These are phyloP conservation scores for Sisor rabdophorus DNA, from an alignment of 2,113 vertebrate genomes.

Conservation along the genomic window DNA sequence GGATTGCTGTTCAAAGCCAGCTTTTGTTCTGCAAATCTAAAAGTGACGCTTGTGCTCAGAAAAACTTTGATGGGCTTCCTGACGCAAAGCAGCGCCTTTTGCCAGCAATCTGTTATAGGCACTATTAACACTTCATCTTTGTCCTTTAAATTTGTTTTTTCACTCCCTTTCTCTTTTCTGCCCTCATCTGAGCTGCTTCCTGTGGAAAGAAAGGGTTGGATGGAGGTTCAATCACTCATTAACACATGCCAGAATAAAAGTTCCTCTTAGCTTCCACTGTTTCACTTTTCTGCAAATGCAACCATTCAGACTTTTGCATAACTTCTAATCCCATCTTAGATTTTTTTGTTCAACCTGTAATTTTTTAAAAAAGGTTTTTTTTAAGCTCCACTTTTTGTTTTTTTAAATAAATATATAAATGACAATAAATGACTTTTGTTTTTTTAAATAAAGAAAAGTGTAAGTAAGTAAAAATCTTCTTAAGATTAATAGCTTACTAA, in stretches of 20 bases:
- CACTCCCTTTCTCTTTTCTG: constrained; percentile 38
- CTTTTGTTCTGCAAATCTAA: constrained; percentile 25
- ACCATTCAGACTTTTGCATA: neutral
- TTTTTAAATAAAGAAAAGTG: too few relatives aligned
- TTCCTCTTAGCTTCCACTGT: constrained; percentile 31
- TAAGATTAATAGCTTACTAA: too few relatives aligned
- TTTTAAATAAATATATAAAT: too few relatives aligned
- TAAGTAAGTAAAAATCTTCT: too few relatives aligned
- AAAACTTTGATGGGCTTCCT: constrained; percentile 48
- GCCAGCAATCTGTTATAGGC: constrained; percentile 50
- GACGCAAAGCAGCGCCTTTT: constrained; percentile 51
- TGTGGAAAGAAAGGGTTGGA: constrained; percentile 53
- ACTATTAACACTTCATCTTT: constrained; percentile 61
- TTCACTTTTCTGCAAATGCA: constrained; percentile 15
- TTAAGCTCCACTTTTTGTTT: too few relatives aligned
- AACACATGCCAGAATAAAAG: constrained; percentile 32
- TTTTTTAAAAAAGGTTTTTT: neutral
- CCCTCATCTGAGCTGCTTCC: constrained; percentile 54
- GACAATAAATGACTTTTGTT: too few relatives aligned
- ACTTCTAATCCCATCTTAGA: neutral
- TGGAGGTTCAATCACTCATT: constrained; percentile 16
- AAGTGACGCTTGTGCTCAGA: constrained; percentile 36
- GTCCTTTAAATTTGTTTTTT: constrained; percentile 24
- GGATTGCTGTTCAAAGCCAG: constrained; percentile 8
- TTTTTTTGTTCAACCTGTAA: neutral